Conservation (phyloP, 1,140 invertebrate genomes). For the Telenomus remus region DNA sequence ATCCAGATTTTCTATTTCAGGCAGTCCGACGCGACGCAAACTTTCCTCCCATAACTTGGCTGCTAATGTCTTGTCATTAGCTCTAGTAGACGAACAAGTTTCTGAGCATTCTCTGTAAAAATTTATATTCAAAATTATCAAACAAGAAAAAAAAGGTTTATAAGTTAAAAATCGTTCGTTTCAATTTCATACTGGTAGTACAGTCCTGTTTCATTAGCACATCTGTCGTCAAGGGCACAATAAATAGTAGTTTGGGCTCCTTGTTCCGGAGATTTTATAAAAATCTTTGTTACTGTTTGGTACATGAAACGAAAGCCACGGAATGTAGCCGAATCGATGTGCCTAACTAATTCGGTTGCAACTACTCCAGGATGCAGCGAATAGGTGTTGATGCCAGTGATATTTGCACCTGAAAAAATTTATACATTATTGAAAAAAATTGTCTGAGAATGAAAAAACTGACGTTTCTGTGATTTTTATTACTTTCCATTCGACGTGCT, state of each 20-base stretch:
- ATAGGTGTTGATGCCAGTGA: slow-evolving; percentile 80
- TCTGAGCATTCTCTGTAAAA: slow-evolving; percentile 78
- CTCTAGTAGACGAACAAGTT: slow-evolving; percentile 68
- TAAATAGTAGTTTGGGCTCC: slow-evolving; percentile 89
- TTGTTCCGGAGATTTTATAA: slow-evolving; percentile 79
- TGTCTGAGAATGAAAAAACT: too few relatives aligned
- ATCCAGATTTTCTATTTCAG: slow-evolving; percentile 57
- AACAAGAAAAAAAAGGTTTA: too few relatives aligned
- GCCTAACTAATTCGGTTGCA: slow-evolving; percentile 83
- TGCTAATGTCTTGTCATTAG: slow-evolving; percentile 75
- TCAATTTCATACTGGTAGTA: too few relatives aligned
- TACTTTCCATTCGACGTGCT: slow-evolving; percentile 77
- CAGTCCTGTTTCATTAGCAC: slow-evolving; percentile 77
- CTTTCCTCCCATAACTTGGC: slow-evolving; percentile 86
- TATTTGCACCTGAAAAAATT: slow-evolving; percentile 66
- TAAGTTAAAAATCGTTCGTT: too few relatives aligned
- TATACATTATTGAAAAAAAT: not conserved
- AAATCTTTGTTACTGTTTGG: slow-evolving; percentile 60
- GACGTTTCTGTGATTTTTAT: not conserved
- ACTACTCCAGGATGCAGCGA: slow-evolving; percentile 84
- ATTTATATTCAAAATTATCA: not conserved
- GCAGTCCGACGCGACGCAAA: slow-evolving; percentile 76
- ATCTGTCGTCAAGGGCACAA: slow-evolving; percentile 83
- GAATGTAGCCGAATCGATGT: slow-evolving; percentile 78
- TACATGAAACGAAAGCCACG: slow-evolving; percentile 64